These are phyloP conservation scores for Copsychus sechellarum DNA, from an alignment of 2,113 vertebrate species.

Conservation along the genomic window DNA sequence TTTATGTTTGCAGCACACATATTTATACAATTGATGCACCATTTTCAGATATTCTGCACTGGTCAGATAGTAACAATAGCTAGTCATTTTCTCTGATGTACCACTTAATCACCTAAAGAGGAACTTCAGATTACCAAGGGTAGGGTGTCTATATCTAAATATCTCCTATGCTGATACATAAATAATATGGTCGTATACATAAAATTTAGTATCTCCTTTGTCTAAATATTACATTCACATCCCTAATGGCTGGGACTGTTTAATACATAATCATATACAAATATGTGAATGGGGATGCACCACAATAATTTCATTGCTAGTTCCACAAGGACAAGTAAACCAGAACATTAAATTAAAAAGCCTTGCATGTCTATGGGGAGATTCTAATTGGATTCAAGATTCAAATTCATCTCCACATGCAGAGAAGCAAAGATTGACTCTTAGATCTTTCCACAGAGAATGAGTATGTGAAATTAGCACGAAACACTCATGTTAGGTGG, in stretches of 20 bases:
- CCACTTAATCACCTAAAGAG: not conserved
- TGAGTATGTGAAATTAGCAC: not conserved
- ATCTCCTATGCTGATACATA: not conserved
- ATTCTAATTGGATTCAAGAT: constrained; percentile 34
- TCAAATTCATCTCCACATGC: constrained; percentile 12
- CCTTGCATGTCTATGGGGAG: not conserved
- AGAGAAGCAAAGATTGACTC: not conserved
- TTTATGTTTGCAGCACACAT: not conserved
- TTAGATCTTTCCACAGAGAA: not conserved
- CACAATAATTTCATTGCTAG: constrained; percentile 4
- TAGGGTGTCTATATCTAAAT: not conserved
- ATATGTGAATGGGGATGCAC: not conserved
- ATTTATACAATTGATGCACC: rapidly evolving
- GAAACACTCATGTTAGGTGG: not conserved
- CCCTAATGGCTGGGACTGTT: not conserved
- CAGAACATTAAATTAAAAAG: not conserved
- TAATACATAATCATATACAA: not conserved
- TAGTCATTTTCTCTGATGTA: not conserved
- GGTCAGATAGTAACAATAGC: not conserved
- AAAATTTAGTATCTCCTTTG: not conserved
- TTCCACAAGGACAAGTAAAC: not conserved
- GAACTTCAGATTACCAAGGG: not conserved
- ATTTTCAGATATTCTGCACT: not conserved
- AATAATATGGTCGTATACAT: not conserved
- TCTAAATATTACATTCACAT: not conserved